These are phyloP conservation scores for Oryzias dopingdopingensis DNA, from an alignment of 2,797 vertebrate genomes.

Conservation along the genomic window DNA sequence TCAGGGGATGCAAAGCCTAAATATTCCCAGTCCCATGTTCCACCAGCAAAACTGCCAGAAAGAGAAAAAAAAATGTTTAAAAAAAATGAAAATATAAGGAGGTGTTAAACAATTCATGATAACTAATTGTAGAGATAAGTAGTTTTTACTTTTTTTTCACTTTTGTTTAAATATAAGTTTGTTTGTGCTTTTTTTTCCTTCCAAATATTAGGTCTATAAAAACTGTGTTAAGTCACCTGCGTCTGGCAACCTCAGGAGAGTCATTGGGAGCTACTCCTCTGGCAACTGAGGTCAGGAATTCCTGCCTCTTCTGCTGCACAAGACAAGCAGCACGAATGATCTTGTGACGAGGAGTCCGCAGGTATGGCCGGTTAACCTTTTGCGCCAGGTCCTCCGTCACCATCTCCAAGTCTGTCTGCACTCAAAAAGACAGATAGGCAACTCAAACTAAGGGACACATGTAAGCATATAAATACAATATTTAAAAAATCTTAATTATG, in stretches of 20 bases:
- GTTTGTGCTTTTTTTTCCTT: no score
- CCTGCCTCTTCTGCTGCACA: constrained; percentile 96
- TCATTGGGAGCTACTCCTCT: constrained; percentile 96
- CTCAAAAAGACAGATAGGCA: constrained; percentile 21
- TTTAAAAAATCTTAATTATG: no score
- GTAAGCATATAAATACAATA: no score
- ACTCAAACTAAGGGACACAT: no score
- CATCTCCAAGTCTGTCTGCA: constrained; percentile 97
- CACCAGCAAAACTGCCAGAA: constrained; percentile 91
- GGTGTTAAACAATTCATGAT: no score
- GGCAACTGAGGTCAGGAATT: constrained; percentile 96
- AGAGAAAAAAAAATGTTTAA: constrained; percentile 12
- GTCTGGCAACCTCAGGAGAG: constrained; percentile 91
- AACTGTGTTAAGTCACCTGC: constrained; percentile 79
- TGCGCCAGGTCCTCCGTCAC: constrained; percentile 98
- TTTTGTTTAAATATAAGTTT: neutral
- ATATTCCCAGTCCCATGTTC: constrained; percentile 99
- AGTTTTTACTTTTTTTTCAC: neutral
- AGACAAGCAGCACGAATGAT: constrained; percentile 96
- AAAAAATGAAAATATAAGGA: no score
- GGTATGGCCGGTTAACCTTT: constrained; percentile 97
- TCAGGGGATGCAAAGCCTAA: constrained; percentile 98
- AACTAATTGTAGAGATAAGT: no score
- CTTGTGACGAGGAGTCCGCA: constrained; percentile 95
- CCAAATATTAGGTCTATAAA: neutral